These are phyloP conservation scores for Zaprionus lachaisei DNA, from an alignment of 1,140 invertebrate species.

Conservation along the genomic window DNA sequence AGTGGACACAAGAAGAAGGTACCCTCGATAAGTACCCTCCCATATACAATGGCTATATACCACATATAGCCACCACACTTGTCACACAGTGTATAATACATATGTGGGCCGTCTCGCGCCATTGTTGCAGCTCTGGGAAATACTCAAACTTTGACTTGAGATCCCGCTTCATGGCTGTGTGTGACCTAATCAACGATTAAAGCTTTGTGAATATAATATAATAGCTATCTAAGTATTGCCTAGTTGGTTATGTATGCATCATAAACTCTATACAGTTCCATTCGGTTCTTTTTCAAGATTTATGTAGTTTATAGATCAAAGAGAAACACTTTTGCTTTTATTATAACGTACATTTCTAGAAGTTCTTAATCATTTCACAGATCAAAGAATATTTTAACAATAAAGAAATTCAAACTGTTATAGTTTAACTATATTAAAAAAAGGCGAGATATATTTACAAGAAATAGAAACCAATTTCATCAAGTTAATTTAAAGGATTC, in stretches of 20 bases:
- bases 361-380: no score
- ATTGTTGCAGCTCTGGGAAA: conserved; percentile 28
- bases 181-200: conserved; percentile 23
- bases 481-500: no score
- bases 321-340: no score
- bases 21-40: neutral
- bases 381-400: no score
- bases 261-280: neutral
- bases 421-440: no score
- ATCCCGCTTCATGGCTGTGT: conserved; percentile 18
- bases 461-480: no score
- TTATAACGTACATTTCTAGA: no score
- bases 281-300: neutral
- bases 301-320: no score
- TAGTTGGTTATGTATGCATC: neutral
- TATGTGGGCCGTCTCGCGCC: conserved; percentile 20
- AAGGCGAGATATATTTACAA: no score
- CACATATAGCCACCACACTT: neutral
- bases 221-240: neutral
- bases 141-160: conserved; percentile 1
- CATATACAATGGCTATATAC: neutral
- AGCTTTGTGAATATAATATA: neutral
- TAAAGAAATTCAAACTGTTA: no score
- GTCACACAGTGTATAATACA: neutral
- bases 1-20: conserved; percentile 43